Percentiles rank a stretch among this genome's conserved stretches.
Conservation (phyloP, 2,113 vertebrate genomes). For the Delphinapterus leucas region DNA sequence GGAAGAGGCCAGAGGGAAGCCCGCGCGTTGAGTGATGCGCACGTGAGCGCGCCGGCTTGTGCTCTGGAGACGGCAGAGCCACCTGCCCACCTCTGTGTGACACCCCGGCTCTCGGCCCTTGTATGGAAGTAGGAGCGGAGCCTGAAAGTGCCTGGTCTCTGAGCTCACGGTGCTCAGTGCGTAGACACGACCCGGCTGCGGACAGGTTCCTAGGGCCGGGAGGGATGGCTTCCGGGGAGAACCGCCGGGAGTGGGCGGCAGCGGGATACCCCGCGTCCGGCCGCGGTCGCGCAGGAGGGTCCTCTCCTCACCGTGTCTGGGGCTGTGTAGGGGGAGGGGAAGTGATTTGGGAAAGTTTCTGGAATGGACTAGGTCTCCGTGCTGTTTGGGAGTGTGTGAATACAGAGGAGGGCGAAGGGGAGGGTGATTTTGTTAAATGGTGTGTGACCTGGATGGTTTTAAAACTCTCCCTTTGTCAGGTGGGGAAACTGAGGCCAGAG, state of each 20-base stretch:
- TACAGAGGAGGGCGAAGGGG: neutral
- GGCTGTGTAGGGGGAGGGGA: neutral
- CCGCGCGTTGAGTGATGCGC: neutral
- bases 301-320: neutral
- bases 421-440: neutral
- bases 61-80: slow-evolving; percentile 31
- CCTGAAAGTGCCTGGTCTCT: slow-evolving; percentile 29
- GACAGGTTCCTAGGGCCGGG: slow-evolving; percentile 14
- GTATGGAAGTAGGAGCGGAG: slow-evolving; percentile 56
- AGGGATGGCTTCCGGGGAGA: neutral
- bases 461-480: neutral
- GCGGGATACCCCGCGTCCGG: neutral
- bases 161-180: slow-evolving; percentile 38
- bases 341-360: slow-evolving; percentile 63
- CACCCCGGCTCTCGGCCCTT: slow-evolving; percentile 35
- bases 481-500: neutral
- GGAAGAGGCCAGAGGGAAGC: neutral
- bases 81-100: slow-evolving; percentile 51
- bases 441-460: neutral
- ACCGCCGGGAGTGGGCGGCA: neutral
- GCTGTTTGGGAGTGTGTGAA: neutral
- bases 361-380: slow-evolving; percentile 1
- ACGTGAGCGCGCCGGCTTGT: slow-evolving; percentile 52
- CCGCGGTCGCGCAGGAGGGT: neutral
- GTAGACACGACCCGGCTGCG: neutral